A percentile compares a stretch with the other conserved stretches of the same genome.
Evolutionary conservation across 1,140 invertebrate species (phyloP).

Genomic region (Drosophila fuyamai): DNA sequence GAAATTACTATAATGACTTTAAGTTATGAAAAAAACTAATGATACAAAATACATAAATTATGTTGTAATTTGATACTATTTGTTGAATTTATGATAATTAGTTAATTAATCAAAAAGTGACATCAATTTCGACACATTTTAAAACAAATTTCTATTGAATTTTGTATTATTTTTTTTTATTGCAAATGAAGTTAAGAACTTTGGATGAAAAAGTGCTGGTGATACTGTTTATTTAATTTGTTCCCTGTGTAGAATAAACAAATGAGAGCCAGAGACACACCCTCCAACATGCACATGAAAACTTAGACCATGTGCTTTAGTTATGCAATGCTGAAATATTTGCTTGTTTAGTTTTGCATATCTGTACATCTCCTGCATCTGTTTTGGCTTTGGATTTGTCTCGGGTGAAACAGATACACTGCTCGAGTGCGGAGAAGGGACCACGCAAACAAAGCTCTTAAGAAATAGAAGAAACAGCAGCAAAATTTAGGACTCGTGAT

Average conservation of each 20-base stretch:
- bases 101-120: no score
- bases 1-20: no score
- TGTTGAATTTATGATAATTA: no score
- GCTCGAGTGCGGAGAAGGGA: not conserved
- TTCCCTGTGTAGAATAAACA: not conserved
- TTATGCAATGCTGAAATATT: conserved; percentile 82
- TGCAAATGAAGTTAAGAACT: not conserved
- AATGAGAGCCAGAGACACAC: not conserved
- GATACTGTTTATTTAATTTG: not conserved
- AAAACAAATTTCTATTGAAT: no score
- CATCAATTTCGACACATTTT: no score
- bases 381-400: conserved; percentile 53
- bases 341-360: conserved; percentile 82
- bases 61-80: no score
- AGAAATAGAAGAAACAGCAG: conserved; percentile 32
- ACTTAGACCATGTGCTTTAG: conserved; percentile 46
- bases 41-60: no score
- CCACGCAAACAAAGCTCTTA: conserved; percentile 48
- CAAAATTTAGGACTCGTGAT: conserved; percentile 49
- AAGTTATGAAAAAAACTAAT: no score
- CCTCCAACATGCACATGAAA: conserved; percentile 5
- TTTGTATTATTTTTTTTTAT: not conserved
- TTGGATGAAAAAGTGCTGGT: not conserved
- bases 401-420: conserved; percentile 21
- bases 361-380: conserved; percentile 70